phyloP scores from a whole-genome alignment of 1,140 invertebrate species.

The Drosophila setifemur region DNA sequence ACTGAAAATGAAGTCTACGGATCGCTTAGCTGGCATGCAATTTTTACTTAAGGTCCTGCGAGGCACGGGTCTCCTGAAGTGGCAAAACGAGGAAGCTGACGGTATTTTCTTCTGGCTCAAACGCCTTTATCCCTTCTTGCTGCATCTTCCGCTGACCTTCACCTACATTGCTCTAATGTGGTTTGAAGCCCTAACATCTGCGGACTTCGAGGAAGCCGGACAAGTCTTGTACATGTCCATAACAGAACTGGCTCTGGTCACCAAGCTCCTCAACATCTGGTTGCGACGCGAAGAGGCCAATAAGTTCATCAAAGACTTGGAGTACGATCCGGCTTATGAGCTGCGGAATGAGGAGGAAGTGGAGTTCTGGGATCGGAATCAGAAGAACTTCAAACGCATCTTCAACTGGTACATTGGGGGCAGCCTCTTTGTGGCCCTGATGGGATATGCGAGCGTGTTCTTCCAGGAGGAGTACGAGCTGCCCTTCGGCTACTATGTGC shows the following conservation, averaged over 20 bases:
- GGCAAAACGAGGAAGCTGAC: constrained; percentile 4
- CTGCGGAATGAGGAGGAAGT: constrained; percentile 27
- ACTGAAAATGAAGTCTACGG: constrained; percentile 33
- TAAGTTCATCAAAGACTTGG: constrained; percentile 35
- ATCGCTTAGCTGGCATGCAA: constrained; percentile 33
- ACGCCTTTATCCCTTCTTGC: constrained; percentile 23
- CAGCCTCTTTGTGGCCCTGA: constrained; percentile 20
- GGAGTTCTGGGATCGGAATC: constrained; percentile 25
- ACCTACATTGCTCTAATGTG: constrained; percentile 62
- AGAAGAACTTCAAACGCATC: constrained; percentile 44
- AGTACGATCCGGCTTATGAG: constrained; percentile 1
- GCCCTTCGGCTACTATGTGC: constrained; percentile 68
- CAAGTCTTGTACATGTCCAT: constrained; percentile 70
- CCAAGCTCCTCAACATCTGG: constrained; percentile 67
- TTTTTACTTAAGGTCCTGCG: constrained; percentile 15
- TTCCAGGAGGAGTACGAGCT: constrained; percentile 48
- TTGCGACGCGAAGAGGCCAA: constrained; percentile 20
- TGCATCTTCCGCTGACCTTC: constrained; percentile 68
- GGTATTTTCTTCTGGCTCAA: neutral
- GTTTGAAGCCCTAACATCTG: constrained; percentile 47
- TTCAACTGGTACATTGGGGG: constrained; percentile 39
- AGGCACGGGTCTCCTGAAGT: constrained; percentile 49
- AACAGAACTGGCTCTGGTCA: constrained; percentile 50
- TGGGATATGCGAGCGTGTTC: constrained; percentile 48
- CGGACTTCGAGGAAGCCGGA: constrained; percentile 49